phyloP scores from a whole-genome alignment of 2,888 invertebrate species.

The Leptogaster cylindrica region DNA sequence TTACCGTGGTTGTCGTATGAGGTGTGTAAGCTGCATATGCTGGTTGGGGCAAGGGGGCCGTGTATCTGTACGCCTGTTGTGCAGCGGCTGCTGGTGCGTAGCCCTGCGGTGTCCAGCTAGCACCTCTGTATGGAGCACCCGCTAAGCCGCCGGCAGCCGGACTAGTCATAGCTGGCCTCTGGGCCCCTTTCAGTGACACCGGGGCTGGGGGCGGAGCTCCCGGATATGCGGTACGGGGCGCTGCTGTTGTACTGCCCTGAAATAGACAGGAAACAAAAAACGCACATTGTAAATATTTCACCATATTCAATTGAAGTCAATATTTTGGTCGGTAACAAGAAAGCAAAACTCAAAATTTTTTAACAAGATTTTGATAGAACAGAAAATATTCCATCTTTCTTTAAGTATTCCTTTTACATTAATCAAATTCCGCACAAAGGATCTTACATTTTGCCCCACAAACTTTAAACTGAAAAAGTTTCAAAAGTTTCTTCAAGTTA shows the following conservation, averaged over 20 bases:
- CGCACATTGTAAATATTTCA: constrained; percentile 37
- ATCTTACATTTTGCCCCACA: no score
- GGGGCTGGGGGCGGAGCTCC: constrained; percentile 62
- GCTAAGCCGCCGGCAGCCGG: constrained; percentile 62
- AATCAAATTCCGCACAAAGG: no score
- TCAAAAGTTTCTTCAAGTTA: no score
- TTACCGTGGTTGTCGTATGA: constrained; percentile 62
- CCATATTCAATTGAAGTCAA: constrained; percentile 27
- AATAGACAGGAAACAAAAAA: constrained; percentile 41
- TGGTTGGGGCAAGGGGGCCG: constrained; percentile 62
- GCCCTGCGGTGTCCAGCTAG: constrained; percentile 62
- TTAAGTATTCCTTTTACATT: no score
- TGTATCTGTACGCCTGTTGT: constrained; percentile 61
- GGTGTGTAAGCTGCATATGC: constrained; percentile 62
- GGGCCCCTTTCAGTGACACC: constrained; percentile 61
- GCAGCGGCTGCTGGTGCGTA: constrained; percentile 61
- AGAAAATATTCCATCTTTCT: no score
- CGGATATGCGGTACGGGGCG: constrained; percentile 60
- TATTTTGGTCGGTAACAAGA: constrained; percentile 20
- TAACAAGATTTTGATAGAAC: no score
- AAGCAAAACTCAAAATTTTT: constrained; percentile 19
- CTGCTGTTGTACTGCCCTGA: constrained; percentile 56
- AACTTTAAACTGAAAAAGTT: no score
- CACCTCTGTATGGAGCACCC: constrained; percentile 61
- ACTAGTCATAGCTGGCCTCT: constrained; percentile 62